Percentiles rank a stretch among this genome's conserved stretches.
phyloP scores from a whole-genome alignment of 1,140 invertebrate species.

The Forficula auricularia region DNA sequence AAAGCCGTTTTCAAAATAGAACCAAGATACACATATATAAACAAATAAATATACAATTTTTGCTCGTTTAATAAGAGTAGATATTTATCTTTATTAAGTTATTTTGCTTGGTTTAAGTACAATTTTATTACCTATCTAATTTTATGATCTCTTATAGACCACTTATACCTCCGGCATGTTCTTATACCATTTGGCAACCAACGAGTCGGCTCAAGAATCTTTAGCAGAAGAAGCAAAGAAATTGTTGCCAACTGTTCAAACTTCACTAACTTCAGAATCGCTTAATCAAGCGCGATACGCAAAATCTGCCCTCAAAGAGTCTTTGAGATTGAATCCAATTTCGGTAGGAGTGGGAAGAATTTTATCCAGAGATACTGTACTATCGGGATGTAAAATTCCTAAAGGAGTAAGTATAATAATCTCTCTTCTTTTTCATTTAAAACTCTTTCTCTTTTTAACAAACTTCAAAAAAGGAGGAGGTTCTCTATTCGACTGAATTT shows the following conservation, averaged over 20 bases:
- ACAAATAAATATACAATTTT: too few relatives aligned
- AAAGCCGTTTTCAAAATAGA: too few relatives aligned
- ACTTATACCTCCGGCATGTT: slow-evolving; percentile 60
- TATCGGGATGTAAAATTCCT: slow-evolving; percentile 71
- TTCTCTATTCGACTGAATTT: too few relatives aligned
- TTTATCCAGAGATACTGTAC: slow-evolving; percentile 49
- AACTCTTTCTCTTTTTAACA: too few relatives aligned
- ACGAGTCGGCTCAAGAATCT: slow-evolving; percentile 52
- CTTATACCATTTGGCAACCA: slow-evolving; percentile 61
- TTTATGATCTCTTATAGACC: slow-evolving; percentile 63
- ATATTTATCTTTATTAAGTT: too few relatives aligned
- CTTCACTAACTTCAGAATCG: slow-evolving; percentile 34
- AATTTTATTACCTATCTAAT: too few relatives aligned
- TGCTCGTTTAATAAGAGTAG: too few relatives aligned
- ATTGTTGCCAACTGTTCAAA: slow-evolving; percentile 26
- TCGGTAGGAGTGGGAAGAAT: slow-evolving; percentile 65
- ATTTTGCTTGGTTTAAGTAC: too few relatives aligned
- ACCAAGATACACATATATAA: too few relatives aligned
- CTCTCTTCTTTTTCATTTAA: slow-evolving; percentile 8
- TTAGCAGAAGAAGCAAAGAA: slow-evolving; percentile 43
- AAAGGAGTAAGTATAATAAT: slow-evolving; percentile 66
- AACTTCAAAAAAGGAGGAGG: too few relatives aligned
- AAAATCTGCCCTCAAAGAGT: slow-evolving; percentile 68
- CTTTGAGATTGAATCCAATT: slow-evolving; percentile 63
- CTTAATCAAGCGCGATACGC: slow-evolving; percentile 47